Base-by-base conservation (phyloP, 2,888 invertebrate species). In the Pseudoips prasinana region DNA sequence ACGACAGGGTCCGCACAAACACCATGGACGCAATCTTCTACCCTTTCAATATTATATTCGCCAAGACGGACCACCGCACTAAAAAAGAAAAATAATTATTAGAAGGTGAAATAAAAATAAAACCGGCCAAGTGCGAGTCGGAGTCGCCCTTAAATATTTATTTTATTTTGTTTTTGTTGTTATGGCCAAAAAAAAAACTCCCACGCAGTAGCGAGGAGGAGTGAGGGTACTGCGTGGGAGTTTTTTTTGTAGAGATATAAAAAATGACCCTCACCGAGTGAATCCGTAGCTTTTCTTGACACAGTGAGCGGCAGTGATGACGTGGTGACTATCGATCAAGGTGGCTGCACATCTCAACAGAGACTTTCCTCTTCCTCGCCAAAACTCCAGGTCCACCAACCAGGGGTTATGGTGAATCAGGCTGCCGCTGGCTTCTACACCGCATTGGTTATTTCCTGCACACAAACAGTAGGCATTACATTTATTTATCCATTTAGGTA, bases 291-390 rank as follows among this genome's bases (percentile, higher is more conserved):
- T 14, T 25, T 51, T 65, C 20, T 29, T 59, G 8, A 74, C 44
- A 39, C 78, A 77, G 28, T 77, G 78, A 0, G 77, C 77, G 1
- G 77, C 78, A 1, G 78, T 77, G 10, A 77, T 31, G 3, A 74
- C 53, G 18, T 76, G 68, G 1, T 54, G 43, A 8, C 45, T 52
- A 32, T 57, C 59, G 14, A 77, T 47, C 7, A 77, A 56, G 5
- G 74, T 65, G 5, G 61, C 77, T 0, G 64, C 78, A 25, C 77
- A 77, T 20, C 72, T 39, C 9, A 57, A 37, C 9, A 58, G 64
- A 0, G 46, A 55, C 0, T 40, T 40, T 1, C 22, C 35, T 0
- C 56, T 58, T 0, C 48, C 48, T 2, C 58, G 45, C 46, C 68
- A 60, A 50, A 64, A 75, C 46, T 74, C 71, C 29, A 77, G 31